Conservation (phyloP, 2,113 vertebrate genomes). For the Engystomops pustulosus region DNA sequence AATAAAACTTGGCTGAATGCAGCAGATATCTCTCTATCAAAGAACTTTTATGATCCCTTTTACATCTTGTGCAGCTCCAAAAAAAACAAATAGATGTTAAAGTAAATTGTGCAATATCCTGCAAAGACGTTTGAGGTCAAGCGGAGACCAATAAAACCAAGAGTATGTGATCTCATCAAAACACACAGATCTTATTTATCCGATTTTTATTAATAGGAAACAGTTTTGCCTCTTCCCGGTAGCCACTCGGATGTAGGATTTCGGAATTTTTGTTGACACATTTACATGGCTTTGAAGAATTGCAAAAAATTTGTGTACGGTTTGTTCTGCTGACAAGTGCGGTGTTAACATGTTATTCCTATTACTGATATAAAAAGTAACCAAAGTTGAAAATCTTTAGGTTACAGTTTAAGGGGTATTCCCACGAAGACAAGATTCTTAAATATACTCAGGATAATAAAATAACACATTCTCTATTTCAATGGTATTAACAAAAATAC, state of each 20-base stretch:
- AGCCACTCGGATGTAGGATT: not conserved
- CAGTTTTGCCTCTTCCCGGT: conserved; percentile 3
- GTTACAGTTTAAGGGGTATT: no score
- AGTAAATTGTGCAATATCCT: conserved; percentile 18
- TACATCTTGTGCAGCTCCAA: not conserved
- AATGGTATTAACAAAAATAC: no score
- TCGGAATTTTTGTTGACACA: not conserved
- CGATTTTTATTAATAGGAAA: not conserved
- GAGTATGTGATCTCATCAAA: not conserved
- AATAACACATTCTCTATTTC: no score
- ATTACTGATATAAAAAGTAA: no score
- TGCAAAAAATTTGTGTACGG: not conserved
- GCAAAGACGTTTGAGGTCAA: conserved; percentile 22
- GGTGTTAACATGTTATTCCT: no score
- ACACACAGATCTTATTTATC: not conserved
- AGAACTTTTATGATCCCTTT: not conserved
- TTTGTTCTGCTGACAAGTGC: not conserved
- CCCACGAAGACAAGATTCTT: no score
- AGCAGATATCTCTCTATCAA: not conserved
- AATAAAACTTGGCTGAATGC: not conserved
- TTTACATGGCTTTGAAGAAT: not conserved
- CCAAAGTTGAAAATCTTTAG: no score
- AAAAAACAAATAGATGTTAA: no score
- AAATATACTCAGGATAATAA: no score
- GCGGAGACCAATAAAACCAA: not conserved